phyloP scores from a whole-genome alignment of 2,888 invertebrate species.

The Euspilapteryx auroguttella region DNA sequence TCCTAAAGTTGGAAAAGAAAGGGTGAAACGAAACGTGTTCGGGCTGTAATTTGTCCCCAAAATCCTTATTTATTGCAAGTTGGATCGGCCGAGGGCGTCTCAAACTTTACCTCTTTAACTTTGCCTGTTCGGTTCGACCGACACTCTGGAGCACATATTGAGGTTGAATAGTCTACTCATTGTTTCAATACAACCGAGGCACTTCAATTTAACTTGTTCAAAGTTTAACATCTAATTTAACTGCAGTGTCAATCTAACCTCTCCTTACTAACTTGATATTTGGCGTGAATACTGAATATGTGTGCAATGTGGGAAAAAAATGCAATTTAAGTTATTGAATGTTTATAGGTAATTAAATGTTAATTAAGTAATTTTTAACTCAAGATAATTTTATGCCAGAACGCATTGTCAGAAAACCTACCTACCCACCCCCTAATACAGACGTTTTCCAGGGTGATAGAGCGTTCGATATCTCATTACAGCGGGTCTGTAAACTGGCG shows the following conservation, averaged over 20 bases:
- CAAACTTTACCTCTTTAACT: conserved; percentile 54
- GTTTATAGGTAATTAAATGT: too few relatives aligned
- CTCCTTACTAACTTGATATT: too few relatives aligned
- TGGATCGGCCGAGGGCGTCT: conserved; percentile 39
- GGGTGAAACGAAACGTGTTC: conserved; percentile 48
- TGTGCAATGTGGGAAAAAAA: too few relatives aligned
- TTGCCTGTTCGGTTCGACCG: conserved; percentile 41
- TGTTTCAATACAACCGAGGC: too few relatives aligned
- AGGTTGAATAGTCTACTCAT: conserved; percentile 48
- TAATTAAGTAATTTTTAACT: too few relatives aligned
- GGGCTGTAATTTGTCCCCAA: conserved; percentile 58
- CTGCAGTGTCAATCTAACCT: too few relatives aligned
- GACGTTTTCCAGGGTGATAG: conserved; percentile 35
- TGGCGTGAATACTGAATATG: too few relatives aligned
- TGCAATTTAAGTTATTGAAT: too few relatives aligned
- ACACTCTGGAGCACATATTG: conserved; percentile 54
- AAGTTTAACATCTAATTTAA: conserved; percentile 6
- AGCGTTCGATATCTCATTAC: conserved; percentile 46
- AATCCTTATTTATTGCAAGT: conserved; percentile 59
- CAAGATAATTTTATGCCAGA: too few relatives aligned
- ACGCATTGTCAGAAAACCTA: too few relatives aligned
- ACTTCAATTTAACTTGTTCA: too few relatives aligned
- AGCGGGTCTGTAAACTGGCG: conserved; percentile 39
- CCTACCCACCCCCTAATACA: too few relatives aligned
- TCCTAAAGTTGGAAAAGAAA: conserved; percentile 15